A percentile compares a stretch with the other conserved stretches of the same genome.
Conservation (phyloP, 1,140 invertebrate species). For the Drosophila lacteicornis region DNA sequence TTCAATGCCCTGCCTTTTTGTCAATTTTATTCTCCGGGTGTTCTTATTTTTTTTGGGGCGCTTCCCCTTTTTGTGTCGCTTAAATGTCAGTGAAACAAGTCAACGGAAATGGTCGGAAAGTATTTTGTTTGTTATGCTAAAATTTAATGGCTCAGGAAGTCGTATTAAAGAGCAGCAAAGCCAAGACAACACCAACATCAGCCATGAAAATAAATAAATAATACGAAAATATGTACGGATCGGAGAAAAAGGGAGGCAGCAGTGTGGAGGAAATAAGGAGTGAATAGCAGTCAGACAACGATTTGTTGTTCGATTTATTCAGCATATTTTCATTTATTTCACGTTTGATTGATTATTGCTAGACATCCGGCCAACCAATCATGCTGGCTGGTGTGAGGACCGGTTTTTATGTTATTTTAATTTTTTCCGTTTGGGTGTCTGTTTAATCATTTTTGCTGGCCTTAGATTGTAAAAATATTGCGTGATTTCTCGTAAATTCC, state of each 20-base stretch:
- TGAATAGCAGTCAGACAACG: constrained; percentile 27
- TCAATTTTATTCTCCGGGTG: background rate
- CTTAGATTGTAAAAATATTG: constrained; percentile 61
- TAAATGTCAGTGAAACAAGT: constrained; percentile 79
- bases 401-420: constrained; percentile 33
- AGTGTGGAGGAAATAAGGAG: constrained; percentile 18
- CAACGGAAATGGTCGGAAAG: constrained; percentile 77
- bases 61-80: constrained; percentile 40
- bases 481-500: constrained; percentile 71
- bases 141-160: constrained; percentile 80
- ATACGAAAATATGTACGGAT: constrained; percentile 14
- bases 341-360: constrained; percentile 79
- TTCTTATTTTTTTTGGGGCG: constrained; percentile 2
- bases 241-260: constrained; percentile 1
- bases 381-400: background rate
- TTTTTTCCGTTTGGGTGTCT: constrained; percentile 9
- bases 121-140: constrained; percentile 82
- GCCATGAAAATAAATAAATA: constrained; percentile 26
- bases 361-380: constrained; percentile 21
- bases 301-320: constrained; percentile 54
- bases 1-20: too few species aligned
- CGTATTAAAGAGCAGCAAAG: constrained; percentile 67
- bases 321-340: constrained; percentile 74
- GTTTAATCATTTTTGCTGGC: constrained; percentile 1
- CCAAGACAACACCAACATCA: constrained; percentile 27